Evolutionary conservation across 2,888 invertebrate species (phyloP), one percentile per base, ranked within the genome.

Genomic region (Cheilosia impressa): DNA sequence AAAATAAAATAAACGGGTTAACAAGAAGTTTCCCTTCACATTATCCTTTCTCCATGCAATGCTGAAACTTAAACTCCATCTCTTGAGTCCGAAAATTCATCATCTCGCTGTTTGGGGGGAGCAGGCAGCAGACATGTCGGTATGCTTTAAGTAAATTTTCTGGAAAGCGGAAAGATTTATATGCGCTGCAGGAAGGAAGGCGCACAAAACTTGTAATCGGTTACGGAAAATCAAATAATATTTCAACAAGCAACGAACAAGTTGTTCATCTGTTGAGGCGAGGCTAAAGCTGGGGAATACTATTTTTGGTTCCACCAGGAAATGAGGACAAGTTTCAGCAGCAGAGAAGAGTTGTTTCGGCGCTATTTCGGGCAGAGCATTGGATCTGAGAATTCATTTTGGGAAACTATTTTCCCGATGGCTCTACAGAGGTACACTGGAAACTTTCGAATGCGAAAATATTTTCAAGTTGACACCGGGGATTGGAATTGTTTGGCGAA

Each of bases 171-270:
- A 68, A 81, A 81, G 68, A 69, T 75, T 71, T 65, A 27, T 53
- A 69, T 50, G 68, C 52, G 53, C 50, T 45, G 53, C 24, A 60
- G 55, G 66, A 75, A 17, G 53, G 31, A 50, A 43, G 31, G 47
- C 53, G 45, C 57, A 47, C 53, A 60, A 27, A 85, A 77, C 81
- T 85, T 77, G 76, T 81, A 85, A 85, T 81, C 85, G 81, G 66
- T 81, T 85, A 69, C 60, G 72, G 81, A 72, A 81, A 85, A 85
- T 85, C 85, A 80, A 85, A 76, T 85, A 85, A 85, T 81, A 85
- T 68, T 85, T 72, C 76, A 71, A 77, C 66, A 72, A 65, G 53
- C 34, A 76, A 57, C 72, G 85, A 72, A 77, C 76, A 85, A 85
- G 62, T 85, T 81, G 66, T 76, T 85, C 85, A 77, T 85, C 85